phyloP scores from a whole-genome alignment of 1,140 invertebrate genomes.

The Lineus longissimus region DNA sequence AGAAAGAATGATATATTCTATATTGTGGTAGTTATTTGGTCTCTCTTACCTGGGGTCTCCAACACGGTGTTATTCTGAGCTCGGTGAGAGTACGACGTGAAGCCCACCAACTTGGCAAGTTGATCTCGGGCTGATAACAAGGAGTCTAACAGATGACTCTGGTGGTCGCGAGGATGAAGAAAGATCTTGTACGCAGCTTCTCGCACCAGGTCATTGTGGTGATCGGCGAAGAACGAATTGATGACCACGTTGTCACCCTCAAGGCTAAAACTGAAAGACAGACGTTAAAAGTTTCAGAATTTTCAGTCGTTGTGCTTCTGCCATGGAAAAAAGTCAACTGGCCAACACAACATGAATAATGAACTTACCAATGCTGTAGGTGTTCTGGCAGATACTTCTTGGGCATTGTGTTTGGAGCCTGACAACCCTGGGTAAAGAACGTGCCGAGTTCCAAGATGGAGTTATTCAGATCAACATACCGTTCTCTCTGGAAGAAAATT shows the following conservation, averaged over 20 bases:
- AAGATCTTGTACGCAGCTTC: constrained; percentile 87
- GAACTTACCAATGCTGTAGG: constrained; percentile 72
- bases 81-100: constrained; percentile 80
- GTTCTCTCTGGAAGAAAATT: constrained; percentile 57
- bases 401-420: constrained; percentile 64
- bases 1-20: too few relatives aligned
- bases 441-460: constrained; percentile 76
- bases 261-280: constrained; percentile 64
- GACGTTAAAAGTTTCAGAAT: too few relatives aligned
- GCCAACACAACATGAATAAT: too few relatives aligned
- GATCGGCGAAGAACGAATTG: constrained; percentile 75
- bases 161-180: constrained; percentile 72
- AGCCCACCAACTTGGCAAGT: constrained; percentile 81
- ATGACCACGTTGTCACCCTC: constrained; percentile 72
- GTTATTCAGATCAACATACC: constrained; percentile 82
- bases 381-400: constrained; percentile 66
- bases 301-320: too few relatives aligned
- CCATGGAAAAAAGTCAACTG: too few relatives aligned
- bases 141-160: constrained; percentile 71
- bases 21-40: too few relatives aligned
- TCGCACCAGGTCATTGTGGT: constrained; percentile 68
- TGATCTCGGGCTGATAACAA: constrained; percentile 70
- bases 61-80: constrained; percentile 83
- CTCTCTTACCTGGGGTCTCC: constrained; percentile 63
- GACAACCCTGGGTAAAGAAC: constrained; percentile 75